phyloP scores from a whole-genome alignment of 2,888 invertebrate genomes.

The Acleris literana region DNA sequence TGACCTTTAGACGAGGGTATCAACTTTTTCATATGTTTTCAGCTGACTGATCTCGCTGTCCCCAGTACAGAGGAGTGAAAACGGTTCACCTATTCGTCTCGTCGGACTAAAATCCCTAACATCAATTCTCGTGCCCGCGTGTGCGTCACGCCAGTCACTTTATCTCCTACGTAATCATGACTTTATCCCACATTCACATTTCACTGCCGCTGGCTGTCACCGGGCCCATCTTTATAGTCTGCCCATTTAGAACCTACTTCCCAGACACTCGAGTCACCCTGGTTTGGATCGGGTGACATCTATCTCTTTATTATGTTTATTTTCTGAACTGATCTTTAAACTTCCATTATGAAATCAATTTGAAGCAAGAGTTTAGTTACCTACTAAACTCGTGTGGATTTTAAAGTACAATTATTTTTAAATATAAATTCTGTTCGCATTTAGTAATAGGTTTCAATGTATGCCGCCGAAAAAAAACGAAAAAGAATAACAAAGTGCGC shows the following conservation, averaged over 20 bases:
- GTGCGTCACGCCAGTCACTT: slow-evolving; percentile 46
- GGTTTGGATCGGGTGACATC: slow-evolving; percentile 17
- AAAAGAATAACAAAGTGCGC: slow-evolving; percentile 6
- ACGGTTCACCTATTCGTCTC: slow-evolving; percentile 39
- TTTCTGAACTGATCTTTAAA: not conserved
- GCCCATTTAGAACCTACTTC: slow-evolving; percentile 34
- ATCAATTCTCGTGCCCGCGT: slow-evolving; percentile 51
- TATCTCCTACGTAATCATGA: slow-evolving; percentile 51
- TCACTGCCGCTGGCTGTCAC: slow-evolving; percentile 44
- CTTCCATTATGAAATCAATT: no score
- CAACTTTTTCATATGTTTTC: slow-evolving; percentile 23
- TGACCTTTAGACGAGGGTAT: slow-evolving; percentile 20
- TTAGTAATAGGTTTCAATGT: no score
- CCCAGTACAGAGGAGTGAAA: slow-evolving; percentile 27
- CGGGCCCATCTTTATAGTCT: slow-evolving; percentile 42
- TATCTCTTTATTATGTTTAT: slow-evolving; percentile 18
- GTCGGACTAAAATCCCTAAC: slow-evolving; percentile 43
- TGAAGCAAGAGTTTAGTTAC: no score
- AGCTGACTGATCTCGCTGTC: slow-evolving; percentile 15
- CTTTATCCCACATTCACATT: slow-evolving; percentile 47
- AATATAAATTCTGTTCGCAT: no score
- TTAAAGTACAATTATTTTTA: no score
- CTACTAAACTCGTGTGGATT: no score
- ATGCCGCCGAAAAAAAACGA: not conserved
- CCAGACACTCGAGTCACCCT: slow-evolving; percentile 31